Conservation (phyloP, 2,113 vertebrate species). For the Dipodomys merriami region DNA sequence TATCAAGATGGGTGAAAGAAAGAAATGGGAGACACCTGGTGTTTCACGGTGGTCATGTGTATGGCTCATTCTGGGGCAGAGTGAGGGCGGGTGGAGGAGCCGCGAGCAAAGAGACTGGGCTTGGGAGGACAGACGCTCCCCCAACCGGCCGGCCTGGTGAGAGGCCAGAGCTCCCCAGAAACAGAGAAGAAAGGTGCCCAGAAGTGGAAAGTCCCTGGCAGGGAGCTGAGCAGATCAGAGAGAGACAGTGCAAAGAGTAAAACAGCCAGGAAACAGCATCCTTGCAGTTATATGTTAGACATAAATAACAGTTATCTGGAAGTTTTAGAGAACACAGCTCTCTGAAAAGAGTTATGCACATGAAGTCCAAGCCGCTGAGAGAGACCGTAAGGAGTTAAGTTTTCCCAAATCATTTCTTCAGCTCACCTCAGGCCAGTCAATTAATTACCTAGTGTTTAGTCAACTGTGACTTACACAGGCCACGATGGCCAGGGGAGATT, state of each 20-base stretch:
- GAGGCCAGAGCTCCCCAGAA: neutral
- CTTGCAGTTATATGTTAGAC: neutral
- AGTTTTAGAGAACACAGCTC: neutral
- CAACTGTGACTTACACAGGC: too few relatives aligned
- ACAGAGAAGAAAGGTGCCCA: neutral
- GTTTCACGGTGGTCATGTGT: fast-evolving
- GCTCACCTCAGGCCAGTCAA: too few relatives aligned
- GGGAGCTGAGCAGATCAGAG: neutral
- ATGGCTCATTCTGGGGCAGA: neutral
- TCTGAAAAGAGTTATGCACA: neutral
- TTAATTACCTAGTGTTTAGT: too few relatives aligned
- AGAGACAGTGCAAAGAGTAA: neutral
- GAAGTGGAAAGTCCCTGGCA: neutral
- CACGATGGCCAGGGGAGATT: neutral
- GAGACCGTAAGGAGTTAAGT: neutral
- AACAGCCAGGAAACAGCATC: neutral
- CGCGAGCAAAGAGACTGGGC: fast-evolving
- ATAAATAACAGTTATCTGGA: neutral
- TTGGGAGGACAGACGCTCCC: too few relatives aligned
- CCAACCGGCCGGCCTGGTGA: too few relatives aligned
- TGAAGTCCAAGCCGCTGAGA: neutral
- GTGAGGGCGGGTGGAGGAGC: fast-evolving
- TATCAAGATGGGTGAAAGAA: neutral
- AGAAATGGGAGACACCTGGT: neutral
- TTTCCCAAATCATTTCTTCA: neutral